These are phyloP conservation scores for Nycticorax nycticorax DNA, from an alignment of 2,113 vertebrate species.

Conservation along the genomic window DNA sequence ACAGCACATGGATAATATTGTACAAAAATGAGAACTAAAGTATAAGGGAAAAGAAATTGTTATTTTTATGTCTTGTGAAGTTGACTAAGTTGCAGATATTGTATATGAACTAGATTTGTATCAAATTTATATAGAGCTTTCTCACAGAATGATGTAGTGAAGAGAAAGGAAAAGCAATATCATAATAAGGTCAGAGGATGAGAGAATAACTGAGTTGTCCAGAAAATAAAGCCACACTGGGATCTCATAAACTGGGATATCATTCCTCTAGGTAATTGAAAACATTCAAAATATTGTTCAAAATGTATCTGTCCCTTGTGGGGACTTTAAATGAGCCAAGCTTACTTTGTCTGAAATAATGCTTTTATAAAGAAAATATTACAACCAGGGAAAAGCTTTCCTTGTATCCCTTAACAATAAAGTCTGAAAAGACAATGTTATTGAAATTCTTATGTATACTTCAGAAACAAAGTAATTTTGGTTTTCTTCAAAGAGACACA, in stretches of 20 bases:
- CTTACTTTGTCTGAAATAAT: constrained; percentile 33
- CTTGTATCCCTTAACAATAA: constrained; percentile 21
- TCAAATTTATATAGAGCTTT: constrained; percentile 7
- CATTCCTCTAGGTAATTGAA: constrained; percentile 29
- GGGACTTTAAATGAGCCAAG: constrained; percentile 28
- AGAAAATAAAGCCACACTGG: constrained; percentile 19
- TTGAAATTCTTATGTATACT: constrained; percentile 14
- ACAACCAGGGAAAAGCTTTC: constrained; percentile 7
- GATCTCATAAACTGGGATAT: constrained; percentile 35
- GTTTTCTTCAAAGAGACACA: background rate
- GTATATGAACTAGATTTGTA: background rate
- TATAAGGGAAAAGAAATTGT: background rate
- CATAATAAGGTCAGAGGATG: constrained; percentile 39
- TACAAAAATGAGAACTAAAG: background rate
- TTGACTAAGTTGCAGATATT: background rate
- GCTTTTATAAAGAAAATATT: constrained; percentile 40
- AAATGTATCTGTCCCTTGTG: constrained; percentile 44
- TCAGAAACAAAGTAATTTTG: constrained; percentile 10
- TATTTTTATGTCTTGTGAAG: background rate
- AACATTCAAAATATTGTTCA: constrained; percentile 12
- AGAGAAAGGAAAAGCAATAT: constrained; percentile 2
- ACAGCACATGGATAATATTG: background rate
- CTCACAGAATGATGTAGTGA: background rate
- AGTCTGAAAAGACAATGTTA: background rate
- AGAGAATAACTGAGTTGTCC: constrained; percentile 46